Percentiles rank a stretch among this genome's conserved stretches.
Evolutionary conservation across 37 sponge, comb jelly and placozoan genomes (phyloP).

Genomic region (Trichoplax adhaerens): DNA sequence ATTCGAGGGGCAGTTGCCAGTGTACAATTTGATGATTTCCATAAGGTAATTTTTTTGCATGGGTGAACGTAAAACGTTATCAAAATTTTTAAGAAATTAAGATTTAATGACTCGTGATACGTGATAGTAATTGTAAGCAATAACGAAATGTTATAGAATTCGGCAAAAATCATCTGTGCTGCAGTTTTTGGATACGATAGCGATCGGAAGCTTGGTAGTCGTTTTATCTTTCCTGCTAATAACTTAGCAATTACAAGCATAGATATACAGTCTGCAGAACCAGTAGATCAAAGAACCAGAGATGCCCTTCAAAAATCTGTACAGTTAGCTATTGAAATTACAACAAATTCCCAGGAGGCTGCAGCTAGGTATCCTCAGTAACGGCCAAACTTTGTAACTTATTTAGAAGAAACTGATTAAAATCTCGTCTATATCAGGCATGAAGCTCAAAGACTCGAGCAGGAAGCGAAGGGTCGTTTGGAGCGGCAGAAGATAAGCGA

Average conservation of each 20-base stretch:
- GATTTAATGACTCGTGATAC: neutral
- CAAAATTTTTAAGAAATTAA: neutral
- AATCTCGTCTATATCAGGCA: conserved; percentile 28
- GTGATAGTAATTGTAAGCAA: too few species aligned
- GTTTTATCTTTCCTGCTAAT: conserved; percentile 87
- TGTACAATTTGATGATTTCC: conserved; percentile 98
- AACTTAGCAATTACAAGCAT: conserved; percentile 89
- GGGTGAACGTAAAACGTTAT: neutral
- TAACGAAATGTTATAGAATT: conserved; percentile 37
- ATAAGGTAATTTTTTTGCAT: conserved; percentile 45
- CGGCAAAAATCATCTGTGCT: conserved; percentile 92
- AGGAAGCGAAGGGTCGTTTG: conserved; percentile 89
- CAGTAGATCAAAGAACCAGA: conserved; percentile 97
- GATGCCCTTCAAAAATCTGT: conserved; percentile 99
- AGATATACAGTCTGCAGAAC: conserved; percentile 99
- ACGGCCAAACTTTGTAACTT: too few species aligned
- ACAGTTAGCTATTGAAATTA: conserved; percentile 97
- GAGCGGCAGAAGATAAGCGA: conserved; percentile 98
- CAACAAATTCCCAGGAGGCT: conserved; percentile 98
- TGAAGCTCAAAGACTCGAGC: conserved; percentile 94
- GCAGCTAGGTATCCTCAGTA: conserved; percentile 62
- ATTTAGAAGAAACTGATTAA: too few species aligned
- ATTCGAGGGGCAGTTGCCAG: conserved; percentile 94
- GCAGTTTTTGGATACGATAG: conserved; percentile 96
- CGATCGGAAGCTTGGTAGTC: conserved; percentile 68